Evolutionary conservation across 2,888 invertebrate species (phyloP), one percentile per base, ranked within the genome.

Genomic region (Melitaea athalia): DNA sequence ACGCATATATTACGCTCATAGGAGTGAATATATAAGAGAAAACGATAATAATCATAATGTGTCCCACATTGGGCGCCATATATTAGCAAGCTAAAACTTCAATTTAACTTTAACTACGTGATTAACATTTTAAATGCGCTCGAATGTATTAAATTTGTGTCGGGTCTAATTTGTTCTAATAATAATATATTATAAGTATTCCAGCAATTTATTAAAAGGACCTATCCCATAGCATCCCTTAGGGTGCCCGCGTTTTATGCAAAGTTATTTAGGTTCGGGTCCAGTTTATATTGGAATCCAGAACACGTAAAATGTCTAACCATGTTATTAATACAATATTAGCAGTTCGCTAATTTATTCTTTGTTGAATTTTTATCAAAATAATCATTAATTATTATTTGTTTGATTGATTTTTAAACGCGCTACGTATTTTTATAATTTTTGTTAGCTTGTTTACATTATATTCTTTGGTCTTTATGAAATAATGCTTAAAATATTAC

Each of bases 41-140:
- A 50, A 45, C n/a, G n/a, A n/a, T 31, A 52, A 12, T 12, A 43
- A 38, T 24, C 1, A 24, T 24, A 24, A 24, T 24, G 10, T 3
- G 70, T 53, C 73, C 72, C 76, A 73, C 63, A 64, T 76, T 74
- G 78, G 78, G 78, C 73, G 77, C 76, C 77, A 68, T 14, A 49
- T 55, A 47, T 47, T 17, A 24, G n/a, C 49, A 57, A 43, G n/a
- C 17, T 17, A 42, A 42, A 55, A 47, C 43, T 45, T 45, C 12
- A 59, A 15, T 14, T 24, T 11, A 57, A 45, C 24, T 17, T 59
- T 5, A 59, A 6, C 33, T 15, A 52, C 11, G 57, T 38, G n/a
- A 17, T 43, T 63, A 45, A 50, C 15, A 33, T 63, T 59, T 42
- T 15, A 45, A 63, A 67, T 63, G n/a, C 11, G 8, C 42, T 42